Conservation (phyloP, 1,140 invertebrate species). For the Leptopilina boulardi region DNA sequence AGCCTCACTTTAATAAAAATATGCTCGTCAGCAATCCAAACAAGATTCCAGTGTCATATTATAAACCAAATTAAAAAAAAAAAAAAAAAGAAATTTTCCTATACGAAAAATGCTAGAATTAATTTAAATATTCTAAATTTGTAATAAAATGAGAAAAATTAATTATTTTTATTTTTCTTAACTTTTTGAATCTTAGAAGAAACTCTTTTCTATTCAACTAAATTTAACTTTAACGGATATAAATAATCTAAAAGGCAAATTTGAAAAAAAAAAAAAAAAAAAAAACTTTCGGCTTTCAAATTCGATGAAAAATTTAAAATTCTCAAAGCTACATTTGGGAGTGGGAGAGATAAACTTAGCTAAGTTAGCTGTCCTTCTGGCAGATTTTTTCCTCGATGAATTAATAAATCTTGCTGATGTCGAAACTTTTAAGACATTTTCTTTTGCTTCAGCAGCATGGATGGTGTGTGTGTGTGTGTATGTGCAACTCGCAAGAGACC, state of each 20-base stretch:
- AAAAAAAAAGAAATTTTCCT: not conserved
- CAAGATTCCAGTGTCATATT: not conserved
- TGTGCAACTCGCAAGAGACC: slow-evolving; percentile 57
- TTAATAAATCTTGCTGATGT: slow-evolving; percentile 62
- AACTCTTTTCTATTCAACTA: no score
- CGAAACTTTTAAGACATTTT: slow-evolving; percentile 67
- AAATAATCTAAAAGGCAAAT: slow-evolving; percentile 4
- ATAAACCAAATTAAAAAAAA: not conserved
- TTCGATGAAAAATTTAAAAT: not conserved
- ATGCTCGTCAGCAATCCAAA: slow-evolving; percentile 6
- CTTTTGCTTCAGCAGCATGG: slow-evolving; percentile 54
- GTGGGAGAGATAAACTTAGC: not conserved
- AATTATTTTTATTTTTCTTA: no score
- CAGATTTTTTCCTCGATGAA: slow-evolving; percentile 47
- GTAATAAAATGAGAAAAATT: no score
- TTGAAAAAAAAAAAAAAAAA: not conserved
- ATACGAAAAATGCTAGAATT: no score
- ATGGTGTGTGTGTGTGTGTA: no score
- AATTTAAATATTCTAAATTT: no score
- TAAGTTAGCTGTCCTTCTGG: slow-evolving; percentile 1
- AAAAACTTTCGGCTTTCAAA: not conserved
- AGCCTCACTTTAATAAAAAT: slow-evolving; percentile 1
- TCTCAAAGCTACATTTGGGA: not conserved
- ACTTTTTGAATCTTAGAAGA: no score
- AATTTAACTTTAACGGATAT: not conserved